Percentiles rank a stretch among this genome's conserved stretches.
Evolutionary conservation across 2,888 invertebrate genomes (phyloP).

Genomic region (Brachypalpus laphriformis): DNA sequence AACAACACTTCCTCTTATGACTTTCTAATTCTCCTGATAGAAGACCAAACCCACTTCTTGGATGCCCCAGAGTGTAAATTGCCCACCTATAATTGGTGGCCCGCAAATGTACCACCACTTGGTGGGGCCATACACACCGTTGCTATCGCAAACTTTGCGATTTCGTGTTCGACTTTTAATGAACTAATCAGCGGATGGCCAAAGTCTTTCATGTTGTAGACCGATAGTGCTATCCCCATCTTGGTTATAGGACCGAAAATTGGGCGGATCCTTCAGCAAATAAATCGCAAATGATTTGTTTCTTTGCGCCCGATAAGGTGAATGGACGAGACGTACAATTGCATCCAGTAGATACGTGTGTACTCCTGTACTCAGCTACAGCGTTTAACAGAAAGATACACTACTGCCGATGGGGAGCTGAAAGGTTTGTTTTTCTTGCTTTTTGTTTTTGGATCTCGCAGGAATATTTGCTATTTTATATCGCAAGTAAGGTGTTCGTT

Average conservation of each 20-base stretch:
- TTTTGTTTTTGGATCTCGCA: background rate
- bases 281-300: slow-evolving; percentile 73
- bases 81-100: slow-evolving; percentile 37
- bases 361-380: background rate
- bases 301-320: slow-evolving; percentile 37
- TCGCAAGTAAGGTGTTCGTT: slow-evolving; percentile 59
- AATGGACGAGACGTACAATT: slow-evolving; percentile 37
- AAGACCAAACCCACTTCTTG: slow-evolving; percentile 18
- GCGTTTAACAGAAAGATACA: slow-evolving; percentile 25
- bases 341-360: slow-evolving; percentile 21
- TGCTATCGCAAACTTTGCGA: slow-evolving; percentile 26
- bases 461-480: slow-evolving; percentile 45
- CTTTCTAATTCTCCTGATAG: slow-evolving; percentile 21
- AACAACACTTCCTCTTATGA: slow-evolving; percentile 9
- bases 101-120: background rate
- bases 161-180: slow-evolving; percentile 65
- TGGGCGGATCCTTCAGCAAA: slow-evolving; percentile 70
- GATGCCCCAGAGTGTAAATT: slow-evolving; percentile 57
- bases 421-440: slow-evolving; percentile 5
- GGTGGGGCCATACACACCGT: background rate
- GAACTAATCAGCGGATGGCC: slow-evolving; percentile 65
- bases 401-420: slow-evolving; percentile 42
- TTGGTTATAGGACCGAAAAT: slow-evolving; percentile 48
- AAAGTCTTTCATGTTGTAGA: slow-evolving; percentile 3
- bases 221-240: slow-evolving; percentile 9